Conservation (phyloP, 2,888 invertebrate species). For the Uropetala carovei region DNA sequence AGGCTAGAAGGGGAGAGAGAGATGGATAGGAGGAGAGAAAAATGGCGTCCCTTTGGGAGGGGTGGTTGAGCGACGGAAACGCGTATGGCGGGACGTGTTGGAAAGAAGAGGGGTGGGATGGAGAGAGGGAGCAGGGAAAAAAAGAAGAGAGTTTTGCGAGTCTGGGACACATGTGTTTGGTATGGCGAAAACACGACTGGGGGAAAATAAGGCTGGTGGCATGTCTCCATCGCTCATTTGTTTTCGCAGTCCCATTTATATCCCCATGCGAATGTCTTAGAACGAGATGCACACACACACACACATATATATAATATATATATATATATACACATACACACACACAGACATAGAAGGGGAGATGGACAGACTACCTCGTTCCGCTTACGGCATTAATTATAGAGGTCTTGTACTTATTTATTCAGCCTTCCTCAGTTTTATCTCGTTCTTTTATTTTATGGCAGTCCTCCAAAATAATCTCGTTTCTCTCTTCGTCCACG, state of each 20-base stretch:
- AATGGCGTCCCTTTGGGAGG: slow-evolving; percentile 11
- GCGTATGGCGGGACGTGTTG: slow-evolving; percentile 4
- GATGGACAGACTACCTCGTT: slow-evolving; percentile 28
- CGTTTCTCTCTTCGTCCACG: not conserved
- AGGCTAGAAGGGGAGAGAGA: not conserved
- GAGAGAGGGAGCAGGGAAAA: not conserved
- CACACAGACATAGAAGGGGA: not conserved
- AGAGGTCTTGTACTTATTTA: slow-evolving; percentile 24
- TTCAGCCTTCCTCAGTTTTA: not conserved
- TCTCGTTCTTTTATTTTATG: not conserved
- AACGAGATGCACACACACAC: not conserved
- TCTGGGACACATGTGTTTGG: slow-evolving; percentile 9
- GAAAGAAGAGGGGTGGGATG: not conserved
- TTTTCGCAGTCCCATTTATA: slow-evolving; percentile 28
- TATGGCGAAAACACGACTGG: not conserved
- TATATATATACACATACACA: not conserved
- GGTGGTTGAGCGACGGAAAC: not conserved
- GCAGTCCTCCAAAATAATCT: not conserved
- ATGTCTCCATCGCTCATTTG: slow-evolving; percentile 26
- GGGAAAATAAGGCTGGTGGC: slow-evolving; percentile 9
- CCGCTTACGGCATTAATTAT: not conserved
- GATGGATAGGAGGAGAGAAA: not conserved
- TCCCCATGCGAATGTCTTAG: not conserved
- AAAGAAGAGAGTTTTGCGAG: not conserved
- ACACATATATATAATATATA: not conserved